Percentiles rank a stretch among this genome's conserved stretches.
Conservation (phyloP, 2,797 vertebrate genomes). For the Ctenopoma kingsleyae region DNA sequence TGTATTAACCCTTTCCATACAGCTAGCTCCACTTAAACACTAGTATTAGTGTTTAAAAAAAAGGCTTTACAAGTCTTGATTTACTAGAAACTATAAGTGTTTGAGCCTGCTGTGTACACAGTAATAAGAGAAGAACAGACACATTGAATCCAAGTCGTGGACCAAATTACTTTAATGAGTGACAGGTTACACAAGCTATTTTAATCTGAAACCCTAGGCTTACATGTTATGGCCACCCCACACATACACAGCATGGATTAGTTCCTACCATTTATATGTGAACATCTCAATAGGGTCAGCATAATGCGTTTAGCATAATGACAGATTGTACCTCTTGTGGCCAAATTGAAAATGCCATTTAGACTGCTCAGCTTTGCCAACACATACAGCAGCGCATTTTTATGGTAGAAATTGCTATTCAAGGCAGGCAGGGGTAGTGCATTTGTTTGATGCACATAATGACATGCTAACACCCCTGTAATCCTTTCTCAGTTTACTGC, state of each 20-base stretch:
- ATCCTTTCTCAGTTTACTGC: slow-evolving; percentile 64
- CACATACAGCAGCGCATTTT: slow-evolving; percentile 2
- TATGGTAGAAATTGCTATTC: slow-evolving; percentile 49
- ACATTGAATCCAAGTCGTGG: no score
- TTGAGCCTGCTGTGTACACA: not conserved
- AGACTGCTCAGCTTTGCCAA: slow-evolving; percentile 18
- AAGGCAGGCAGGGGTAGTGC: slow-evolving; percentile 45
- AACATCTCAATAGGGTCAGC: slow-evolving; percentile 35
- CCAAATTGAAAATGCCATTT: slow-evolving; percentile 41
- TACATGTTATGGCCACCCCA: not conserved
- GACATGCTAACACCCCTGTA: slow-evolving; percentile 68
- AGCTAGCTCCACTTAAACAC: not conserved
- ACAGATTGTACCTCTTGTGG: slow-evolving; percentile 27
- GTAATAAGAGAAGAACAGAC: not conserved
- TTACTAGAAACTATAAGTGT: not conserved
- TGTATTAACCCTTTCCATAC: slow-evolving; percentile 45
- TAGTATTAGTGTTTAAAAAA: not conserved
- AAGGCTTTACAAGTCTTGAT: not conserved
- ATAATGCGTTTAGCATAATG: slow-evolving; percentile 29
- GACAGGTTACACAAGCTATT: not conserved
- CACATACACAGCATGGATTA: not conserved
- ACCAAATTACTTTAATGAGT: not conserved
- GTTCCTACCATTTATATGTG: slow-evolving; percentile 9
- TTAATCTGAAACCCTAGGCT: not conserved
- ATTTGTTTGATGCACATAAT: slow-evolving; percentile 72